Percentiles rank a stretch among this genome's conserved stretches.
Evolutionary conservation across 92 coral and sea anemone species (phyloP).

Genomic region (Heteractis magnifica): DNA sequence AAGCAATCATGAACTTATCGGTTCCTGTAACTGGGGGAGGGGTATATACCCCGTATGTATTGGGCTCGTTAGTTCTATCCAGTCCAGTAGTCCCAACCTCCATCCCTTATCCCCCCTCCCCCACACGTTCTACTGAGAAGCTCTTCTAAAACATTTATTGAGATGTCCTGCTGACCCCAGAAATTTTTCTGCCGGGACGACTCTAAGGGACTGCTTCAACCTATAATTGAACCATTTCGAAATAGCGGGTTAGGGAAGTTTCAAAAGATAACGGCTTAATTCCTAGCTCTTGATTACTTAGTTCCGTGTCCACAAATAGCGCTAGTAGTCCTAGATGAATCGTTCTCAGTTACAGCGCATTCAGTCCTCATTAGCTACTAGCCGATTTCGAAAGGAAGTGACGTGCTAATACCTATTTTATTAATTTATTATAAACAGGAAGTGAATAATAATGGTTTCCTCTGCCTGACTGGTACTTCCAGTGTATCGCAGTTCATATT

Average conservation of each 20-base stretch:
- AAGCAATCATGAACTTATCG: neutral
- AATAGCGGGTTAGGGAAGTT: no score
- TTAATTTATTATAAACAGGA: neutral
- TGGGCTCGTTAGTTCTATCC: no score
- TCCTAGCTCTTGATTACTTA: neutral
- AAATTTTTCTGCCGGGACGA: no score
- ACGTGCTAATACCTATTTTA: neutral
- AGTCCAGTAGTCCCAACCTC: no score
- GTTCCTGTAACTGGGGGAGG: neutral
- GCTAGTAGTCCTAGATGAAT: no score
- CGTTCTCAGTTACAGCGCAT: neutral
- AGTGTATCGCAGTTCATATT: neutral
- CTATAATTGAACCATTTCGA: no score
- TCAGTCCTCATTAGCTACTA: neutral
- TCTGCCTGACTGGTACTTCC: neutral
- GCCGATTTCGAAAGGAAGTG: slow-evolving; percentile 1
- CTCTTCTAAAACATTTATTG: no score
- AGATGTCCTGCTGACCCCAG: no score
- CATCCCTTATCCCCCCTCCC: no score
- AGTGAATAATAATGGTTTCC: neutral
- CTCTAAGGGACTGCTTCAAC: no score
- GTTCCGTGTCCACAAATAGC: neutral
- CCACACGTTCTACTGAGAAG: no score
- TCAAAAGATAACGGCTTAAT: neutral
- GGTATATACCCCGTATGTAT: neutral